These are phyloP conservation scores for Stomorhina lunata DNA, from an alignment of 2,888 invertebrate genomes.

Conservation along the genomic window DNA sequence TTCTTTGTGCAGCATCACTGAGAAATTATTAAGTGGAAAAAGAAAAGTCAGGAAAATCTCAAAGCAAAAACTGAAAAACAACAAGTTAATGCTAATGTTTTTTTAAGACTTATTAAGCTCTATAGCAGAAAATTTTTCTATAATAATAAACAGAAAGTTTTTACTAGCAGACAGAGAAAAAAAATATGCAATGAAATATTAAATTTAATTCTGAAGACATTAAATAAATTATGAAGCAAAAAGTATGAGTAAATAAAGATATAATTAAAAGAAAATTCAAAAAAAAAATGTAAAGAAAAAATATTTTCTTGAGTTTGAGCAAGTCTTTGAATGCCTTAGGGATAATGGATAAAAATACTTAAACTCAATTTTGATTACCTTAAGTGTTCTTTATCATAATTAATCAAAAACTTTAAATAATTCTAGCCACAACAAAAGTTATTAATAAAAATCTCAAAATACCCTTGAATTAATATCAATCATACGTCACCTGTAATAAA, in stretches of 20 bases:
- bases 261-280: not conserved
- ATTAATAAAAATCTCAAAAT: not conserved
- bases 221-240: not conserved
- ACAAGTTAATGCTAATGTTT: conserved; percentile 58
- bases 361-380: not conserved
- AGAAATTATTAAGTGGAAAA: conserved; percentile 29
- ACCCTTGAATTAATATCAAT: not conserved
- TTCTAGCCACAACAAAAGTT: not conserved
- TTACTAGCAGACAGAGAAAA: not conserved
- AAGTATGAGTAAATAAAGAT: not conserved
- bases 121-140: not conserved
- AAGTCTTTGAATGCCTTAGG: not conserved
- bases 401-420: not conserved
- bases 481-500: not conserved
- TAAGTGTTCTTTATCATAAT: not conserved
- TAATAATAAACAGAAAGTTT: conserved; percentile 11
- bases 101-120: conserved; percentile 50
- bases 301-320: not conserved
- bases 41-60: not conserved
- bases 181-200: conserved; percentile 5
- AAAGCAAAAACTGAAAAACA: conserved; percentile 3
- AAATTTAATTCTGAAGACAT: conserved; percentile 6
- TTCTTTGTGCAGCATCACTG: conserved; percentile 5
- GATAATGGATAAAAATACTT: not conserved
- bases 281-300: too few relatives aligned